A percentile compares a stretch with the other conserved stretches of the same genome.
Conservation (phyloP, 2,113 vertebrate species). For the Lycocorax pyrrhopterus region DNA sequence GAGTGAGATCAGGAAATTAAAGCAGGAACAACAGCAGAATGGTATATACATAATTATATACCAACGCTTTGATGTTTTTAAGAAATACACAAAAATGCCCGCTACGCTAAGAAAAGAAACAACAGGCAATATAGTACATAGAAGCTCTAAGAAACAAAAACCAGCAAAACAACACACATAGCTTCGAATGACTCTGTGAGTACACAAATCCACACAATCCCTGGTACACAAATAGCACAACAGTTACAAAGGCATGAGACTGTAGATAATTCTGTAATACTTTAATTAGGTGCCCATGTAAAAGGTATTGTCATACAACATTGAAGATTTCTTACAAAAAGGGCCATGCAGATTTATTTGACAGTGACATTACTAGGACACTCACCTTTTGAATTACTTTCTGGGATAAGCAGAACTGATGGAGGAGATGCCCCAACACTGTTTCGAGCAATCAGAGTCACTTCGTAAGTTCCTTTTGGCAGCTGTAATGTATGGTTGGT, state of each 20-base stretch:
- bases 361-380: not conserved
- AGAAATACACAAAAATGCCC: not conserved
- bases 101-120: not conserved
- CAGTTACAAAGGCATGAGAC: not conserved
- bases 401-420: slow-evolving; percentile 69
- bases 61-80: not conserved
- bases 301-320: not conserved
- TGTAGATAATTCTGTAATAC: not conserved
- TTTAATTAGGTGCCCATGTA: not conserved
- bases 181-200: not conserved
- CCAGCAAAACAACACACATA: not conserved
- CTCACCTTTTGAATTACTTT: slow-evolving; percentile 67
- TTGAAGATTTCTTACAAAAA: not conserved
- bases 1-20: not conserved
- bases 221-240: not conserved
- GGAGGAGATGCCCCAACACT: slow-evolving; percentile 73
- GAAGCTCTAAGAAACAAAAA: not conserved
- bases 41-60: not conserved
- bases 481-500: slow-evolving; percentile 57
- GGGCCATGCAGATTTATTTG: not conserved
- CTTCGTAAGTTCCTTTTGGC: slow-evolving; percentile 35
- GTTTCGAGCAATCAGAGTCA: slow-evolving; percentile 75
- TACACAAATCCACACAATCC: not conserved
- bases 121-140: not conserved
- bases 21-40: not conserved